These are phyloP conservation scores for Paragorgia papillata DNA, from an alignment of 92 coral and sea anemone genomes.

Conservation along the genomic window DNA sequence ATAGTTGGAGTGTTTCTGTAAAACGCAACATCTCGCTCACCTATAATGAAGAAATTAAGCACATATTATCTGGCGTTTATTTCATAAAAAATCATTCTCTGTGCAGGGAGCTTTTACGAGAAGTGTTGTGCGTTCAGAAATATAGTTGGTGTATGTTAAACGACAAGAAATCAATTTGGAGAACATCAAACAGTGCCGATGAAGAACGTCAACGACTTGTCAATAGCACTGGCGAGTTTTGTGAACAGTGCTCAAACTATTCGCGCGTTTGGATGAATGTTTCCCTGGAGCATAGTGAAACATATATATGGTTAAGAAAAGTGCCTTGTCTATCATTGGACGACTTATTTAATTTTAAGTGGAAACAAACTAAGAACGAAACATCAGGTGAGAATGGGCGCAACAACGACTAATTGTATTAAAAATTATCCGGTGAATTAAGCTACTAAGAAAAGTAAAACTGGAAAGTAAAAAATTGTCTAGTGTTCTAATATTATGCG, in stretches of 20 bases:
- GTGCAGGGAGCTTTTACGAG: neutral
- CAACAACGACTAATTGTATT: no score
- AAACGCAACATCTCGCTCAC: neutral
- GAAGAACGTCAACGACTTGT: neutral
- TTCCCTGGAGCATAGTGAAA: neutral
- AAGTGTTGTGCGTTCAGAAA: slow-evolving; percentile 8
- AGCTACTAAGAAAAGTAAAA: neutral
- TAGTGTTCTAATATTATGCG: no score
- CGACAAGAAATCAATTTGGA: neutral
- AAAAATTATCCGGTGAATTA: no score
- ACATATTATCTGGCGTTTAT: neutral
- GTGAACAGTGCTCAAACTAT: neutral
- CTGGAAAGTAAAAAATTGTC: no score
- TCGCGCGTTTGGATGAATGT: neutral
- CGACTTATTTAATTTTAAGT: neutral
- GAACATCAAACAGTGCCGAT: no score
- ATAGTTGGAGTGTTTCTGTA: neutral
- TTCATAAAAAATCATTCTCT: slow-evolving; percentile 2
- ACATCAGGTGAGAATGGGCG: slow-evolving; percentile 26
- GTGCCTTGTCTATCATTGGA: neutral
- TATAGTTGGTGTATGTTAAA: neutral
- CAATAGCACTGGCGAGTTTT: neutral
- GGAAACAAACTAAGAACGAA: neutral
- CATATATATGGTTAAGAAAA: slow-evolving; percentile 7
- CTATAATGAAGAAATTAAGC: neutral